Evolutionary conservation across 2,888 invertebrate genomes (phyloP).

Genomic region (Frankliniella intonsa): DNA sequence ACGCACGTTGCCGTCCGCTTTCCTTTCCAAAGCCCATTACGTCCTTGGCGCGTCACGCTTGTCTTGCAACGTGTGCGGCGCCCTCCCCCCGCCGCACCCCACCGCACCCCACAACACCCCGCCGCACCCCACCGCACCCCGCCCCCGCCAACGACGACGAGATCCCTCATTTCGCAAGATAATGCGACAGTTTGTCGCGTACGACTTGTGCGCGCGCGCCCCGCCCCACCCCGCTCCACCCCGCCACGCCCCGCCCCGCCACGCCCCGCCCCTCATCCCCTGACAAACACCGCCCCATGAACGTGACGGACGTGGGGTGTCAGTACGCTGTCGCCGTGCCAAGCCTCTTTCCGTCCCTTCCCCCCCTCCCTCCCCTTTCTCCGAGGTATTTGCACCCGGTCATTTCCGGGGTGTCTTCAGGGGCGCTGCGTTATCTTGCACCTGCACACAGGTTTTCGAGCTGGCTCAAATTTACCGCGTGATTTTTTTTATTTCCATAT

Average conservation of each 20-base stretch:
- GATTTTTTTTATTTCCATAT: too few species aligned
- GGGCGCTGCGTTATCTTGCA: too few species aligned
- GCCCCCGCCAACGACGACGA: not conserved
- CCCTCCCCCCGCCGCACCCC: not conserved
- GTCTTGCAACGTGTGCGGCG: not conserved
- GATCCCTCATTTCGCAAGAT: not conserved
- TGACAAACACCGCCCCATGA: conserved; percentile 10
- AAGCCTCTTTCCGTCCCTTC: not conserved
- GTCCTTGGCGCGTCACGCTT: too few species aligned
- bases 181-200: conserved; percentile 10
- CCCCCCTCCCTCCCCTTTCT: not conserved
- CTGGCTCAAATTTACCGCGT: too few species aligned
- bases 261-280: not conserved
- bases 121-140: too few species aligned
- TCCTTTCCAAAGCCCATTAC: too few species aligned
- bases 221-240: not conserved
- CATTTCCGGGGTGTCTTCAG: too few species aligned
- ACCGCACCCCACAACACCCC: too few species aligned
- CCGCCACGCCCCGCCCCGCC: not conserved
- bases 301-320: conserved; percentile 6
- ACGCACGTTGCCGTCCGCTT: too few species aligned
- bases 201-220: not conserved
- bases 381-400: too few species aligned
- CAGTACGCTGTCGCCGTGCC: not conserved
- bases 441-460: too few species aligned